phyloP scores from a whole-genome alignment of 2,888 invertebrate genomes.

The Aricia artaxerxes region DNA sequence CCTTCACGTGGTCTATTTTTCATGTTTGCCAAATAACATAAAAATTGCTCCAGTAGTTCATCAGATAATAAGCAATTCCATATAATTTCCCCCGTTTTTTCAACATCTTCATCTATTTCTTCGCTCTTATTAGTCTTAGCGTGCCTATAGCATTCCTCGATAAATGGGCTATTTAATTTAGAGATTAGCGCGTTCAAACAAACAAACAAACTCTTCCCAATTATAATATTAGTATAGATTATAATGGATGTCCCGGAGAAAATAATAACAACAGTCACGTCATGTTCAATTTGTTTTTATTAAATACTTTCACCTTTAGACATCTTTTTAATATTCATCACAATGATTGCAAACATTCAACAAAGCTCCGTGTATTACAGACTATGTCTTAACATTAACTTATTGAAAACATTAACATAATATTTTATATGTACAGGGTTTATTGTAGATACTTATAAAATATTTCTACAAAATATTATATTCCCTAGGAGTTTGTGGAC shows the following conservation, averaged over 20 bases:
- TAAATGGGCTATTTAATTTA: too few species aligned
- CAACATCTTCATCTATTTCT: too few species aligned
- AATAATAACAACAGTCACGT: slow-evolving; percentile 12
- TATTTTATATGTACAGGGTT: slow-evolving; percentile 19
- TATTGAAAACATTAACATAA: slow-evolving; percentile 19
- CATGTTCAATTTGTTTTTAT: slow-evolving; percentile 23
- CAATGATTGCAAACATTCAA: slow-evolving; percentile 63
- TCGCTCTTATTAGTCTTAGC: too few species aligned
- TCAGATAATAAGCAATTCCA: too few species aligned
- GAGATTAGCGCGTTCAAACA: too few species aligned
- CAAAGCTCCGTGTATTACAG: slow-evolving; percentile 65
- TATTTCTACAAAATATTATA: slow-evolving; percentile 17
- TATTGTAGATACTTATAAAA: slow-evolving; percentile 12
- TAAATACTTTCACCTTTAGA: slow-evolving; percentile 20
- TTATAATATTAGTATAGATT: too few species aligned
- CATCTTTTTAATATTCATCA: slow-evolving; percentile 45
- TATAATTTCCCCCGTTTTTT: too few species aligned
- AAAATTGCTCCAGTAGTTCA: too few species aligned
- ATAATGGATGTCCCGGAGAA: not conserved
- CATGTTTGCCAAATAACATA: too few species aligned
- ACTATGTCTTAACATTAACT: slow-evolving; percentile 46
- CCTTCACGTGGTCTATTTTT: too few species aligned
- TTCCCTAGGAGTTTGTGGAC: slow-evolving; percentile 1
- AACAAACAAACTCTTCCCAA: too few species aligned
- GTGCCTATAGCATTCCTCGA: too few species aligned